Evolutionary conservation across 2,113 vertebrate genomes (phyloP).

Genomic region (Dolichallabes microphthalmus): DNA sequence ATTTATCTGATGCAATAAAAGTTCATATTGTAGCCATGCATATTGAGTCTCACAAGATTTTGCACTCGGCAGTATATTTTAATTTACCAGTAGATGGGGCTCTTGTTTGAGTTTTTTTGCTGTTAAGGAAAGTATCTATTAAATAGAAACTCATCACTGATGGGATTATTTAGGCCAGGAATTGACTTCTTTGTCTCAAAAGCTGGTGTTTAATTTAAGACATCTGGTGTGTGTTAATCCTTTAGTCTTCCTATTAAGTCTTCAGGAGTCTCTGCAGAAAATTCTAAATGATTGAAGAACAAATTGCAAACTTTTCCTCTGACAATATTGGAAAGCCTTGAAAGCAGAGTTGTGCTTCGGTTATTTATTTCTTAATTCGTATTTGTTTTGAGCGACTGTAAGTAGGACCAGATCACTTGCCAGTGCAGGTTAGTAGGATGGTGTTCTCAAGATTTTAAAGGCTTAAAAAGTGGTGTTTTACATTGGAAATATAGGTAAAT

Average conservation of each 20-base stretch:
- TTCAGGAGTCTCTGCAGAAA: neutral
- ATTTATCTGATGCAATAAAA: neutral
- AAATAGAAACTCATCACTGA: neutral
- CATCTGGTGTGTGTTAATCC: neutral
- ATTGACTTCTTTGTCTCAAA: neutral
- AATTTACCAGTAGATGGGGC: slow-evolving; percentile 9
- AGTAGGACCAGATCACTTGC: neutral
- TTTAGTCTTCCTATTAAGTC: neutral
- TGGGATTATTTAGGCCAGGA: neutral
- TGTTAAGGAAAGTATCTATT: neutral
- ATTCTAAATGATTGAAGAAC: neutral
- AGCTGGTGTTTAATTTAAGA: neutral
- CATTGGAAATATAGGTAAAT: neutral
- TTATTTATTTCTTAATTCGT: neutral
- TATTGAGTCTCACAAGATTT: neutral
- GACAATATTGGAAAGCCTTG: neutral
- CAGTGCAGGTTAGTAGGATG: neutral
- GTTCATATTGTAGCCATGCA: neutral
- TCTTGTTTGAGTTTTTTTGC: neutral
- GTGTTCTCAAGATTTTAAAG: neutral
- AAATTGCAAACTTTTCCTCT: neutral
- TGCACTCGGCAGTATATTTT: neutral
- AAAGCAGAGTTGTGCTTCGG: too few relatives aligned
- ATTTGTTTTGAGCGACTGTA: neutral
- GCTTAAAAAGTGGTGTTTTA: neutral